phyloP scores from a whole-genome alignment of 2,797 vertebrate genomes.

The Manis pentadactyla region DNA sequence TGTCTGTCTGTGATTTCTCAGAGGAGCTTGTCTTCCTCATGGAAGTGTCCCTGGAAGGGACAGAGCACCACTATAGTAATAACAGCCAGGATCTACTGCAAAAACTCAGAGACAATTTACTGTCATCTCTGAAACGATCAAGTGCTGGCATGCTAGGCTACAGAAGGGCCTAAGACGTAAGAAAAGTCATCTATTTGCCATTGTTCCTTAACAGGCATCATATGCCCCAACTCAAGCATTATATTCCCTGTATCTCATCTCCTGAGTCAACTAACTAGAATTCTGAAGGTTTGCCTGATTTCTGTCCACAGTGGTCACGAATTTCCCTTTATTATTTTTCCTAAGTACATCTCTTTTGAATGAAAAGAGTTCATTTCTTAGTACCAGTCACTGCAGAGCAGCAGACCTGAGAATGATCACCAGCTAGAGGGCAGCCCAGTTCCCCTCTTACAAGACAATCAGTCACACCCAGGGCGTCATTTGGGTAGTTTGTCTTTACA shows the following conservation, averaged over 20 bases:
- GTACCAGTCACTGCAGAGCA: background rate
- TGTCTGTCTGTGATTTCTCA: background rate
- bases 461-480: background rate
- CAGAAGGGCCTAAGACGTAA: background rate
- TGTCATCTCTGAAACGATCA: background rate
- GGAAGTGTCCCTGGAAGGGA: background rate
- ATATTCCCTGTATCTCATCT: background rate
- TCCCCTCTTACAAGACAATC: background rate
- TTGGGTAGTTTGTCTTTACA: background rate
- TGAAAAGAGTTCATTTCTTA: too few species aligned
- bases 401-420: background rate
- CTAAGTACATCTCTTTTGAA: background rate
- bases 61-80: background rate
- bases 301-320: background rate
- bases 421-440: accelerated
- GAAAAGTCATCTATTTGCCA: background rate
- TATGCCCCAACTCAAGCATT: background rate
- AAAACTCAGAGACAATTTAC: background rate
- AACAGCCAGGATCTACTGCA: background rate
- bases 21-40: background rate
- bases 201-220: background rate
- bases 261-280: background rate
- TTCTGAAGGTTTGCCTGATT: background rate
- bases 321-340: background rate
- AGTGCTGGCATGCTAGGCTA: background rate